Conservation (phyloP, 2,888 invertebrate species). For the Vandiemenella viatica region DNA sequence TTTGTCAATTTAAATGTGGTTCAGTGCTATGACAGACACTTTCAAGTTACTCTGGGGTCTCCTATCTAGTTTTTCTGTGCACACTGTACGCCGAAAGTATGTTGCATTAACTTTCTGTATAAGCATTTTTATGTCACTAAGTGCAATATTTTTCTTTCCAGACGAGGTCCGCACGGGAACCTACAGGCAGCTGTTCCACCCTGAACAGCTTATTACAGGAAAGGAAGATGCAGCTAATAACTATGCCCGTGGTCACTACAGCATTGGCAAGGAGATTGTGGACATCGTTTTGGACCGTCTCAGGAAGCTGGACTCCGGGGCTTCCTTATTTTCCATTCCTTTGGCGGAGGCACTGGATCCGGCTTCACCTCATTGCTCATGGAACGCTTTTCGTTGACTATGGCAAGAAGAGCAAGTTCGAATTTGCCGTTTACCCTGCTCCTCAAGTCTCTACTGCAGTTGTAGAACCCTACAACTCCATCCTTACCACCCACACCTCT, state of each 20-base stretch:
- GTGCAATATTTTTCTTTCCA: too few relatives aligned
- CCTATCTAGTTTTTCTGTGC: too few relatives aligned
- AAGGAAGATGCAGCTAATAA: conserved; percentile 86
- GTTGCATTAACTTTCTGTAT: too few relatives aligned
- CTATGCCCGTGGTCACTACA: conserved; percentile 77
- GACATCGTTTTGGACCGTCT: conserved; percentile 54
- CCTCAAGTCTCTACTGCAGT: conserved; percentile 80
- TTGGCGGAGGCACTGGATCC: conserved; percentile 74
- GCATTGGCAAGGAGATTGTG: conserved; percentile 60
- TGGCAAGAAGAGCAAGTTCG: conserved; percentile 73
- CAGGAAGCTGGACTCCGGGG: conserved; percentile 56
- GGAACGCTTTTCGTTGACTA: conserved; percentile 73
- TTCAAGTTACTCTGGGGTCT: too few relatives aligned
- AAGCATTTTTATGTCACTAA: too few relatives aligned
- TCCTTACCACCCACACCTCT: conserved; percentile 86
- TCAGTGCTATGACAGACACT: too few relatives aligned
- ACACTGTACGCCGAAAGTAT: too few relatives aligned
- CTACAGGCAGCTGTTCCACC: conserved; percentile 65
- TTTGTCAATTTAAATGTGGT: too few relatives aligned
- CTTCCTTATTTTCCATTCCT: conserved; percentile 78
- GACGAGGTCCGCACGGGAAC: conserved; percentile 54
- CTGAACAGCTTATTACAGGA: conserved; percentile 75
- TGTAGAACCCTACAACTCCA: conserved; percentile 87
- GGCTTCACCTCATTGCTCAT: conserved; percentile 78
- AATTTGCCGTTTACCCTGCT: conserved; percentile 79